Base-by-base conservation (phyloP, 2,888 invertebrate species). In the Glaucopsyche alexis region DNA sequence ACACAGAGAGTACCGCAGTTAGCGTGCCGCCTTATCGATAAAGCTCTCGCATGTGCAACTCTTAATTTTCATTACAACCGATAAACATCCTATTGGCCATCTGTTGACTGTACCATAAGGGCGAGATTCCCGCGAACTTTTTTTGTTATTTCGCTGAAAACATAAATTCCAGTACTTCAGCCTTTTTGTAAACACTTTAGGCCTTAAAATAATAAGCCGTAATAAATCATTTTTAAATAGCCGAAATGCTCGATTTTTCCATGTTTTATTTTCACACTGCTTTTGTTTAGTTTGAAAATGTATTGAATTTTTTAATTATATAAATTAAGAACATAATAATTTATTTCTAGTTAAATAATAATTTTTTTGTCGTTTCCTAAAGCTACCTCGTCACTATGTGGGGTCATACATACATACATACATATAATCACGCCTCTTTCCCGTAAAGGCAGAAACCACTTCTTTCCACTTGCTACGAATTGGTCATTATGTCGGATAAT, bases 11-110 rank as follows among this genome's bases (percentile, higher is more conserved):
- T 77, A 75, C 76, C 77, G 77, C 77, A 76, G 75, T 76, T 75
- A 73, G 73, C 76, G 73, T 75, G 77, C 77, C 74, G 74, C 73
- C 79, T 79, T 80, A 79, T 80, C 80, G 80, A 79, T 78, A 80
- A 79, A 80, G 79, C 81, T 76, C 76, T 77, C 77, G 77, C 75
- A 74, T 73, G 75, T 76, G 74, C 76, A 74, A 76, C 74, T 77
- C 73, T 75, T 77, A 78, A 77, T 76, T 77, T 76, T 71, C 74
- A 72, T 66, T 72, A 70, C 77, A 73, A 78, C 76, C 77, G 76
- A 80, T 78, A 78, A 79, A 75, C 77, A 75, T 75, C 71, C 71
- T 71, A 76, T 78, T 75, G 75, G 71, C 67, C 70, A 71, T 76
- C 76, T 77, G 78, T 75, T 77, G 76, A 76, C 78, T 77, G 70